A percentile compares a stretch with the other conserved stretches of the same genome.
Conservation (phyloP, 2,113 vertebrate species). For the Microtus montanus region DNA sequence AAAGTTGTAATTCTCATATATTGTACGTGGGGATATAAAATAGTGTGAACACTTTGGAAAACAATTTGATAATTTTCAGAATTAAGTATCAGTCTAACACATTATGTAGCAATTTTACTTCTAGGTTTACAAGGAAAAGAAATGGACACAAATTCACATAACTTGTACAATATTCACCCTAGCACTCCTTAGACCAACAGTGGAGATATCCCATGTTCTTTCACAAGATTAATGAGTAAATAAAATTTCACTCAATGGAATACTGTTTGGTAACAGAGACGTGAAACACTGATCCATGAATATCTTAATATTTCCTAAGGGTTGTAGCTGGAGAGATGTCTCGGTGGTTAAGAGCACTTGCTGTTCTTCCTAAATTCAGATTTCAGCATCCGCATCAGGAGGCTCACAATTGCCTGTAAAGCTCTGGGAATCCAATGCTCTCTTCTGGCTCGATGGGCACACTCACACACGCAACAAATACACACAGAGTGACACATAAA, state of each 20-base stretch:
- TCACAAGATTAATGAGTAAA: not conserved
- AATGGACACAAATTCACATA: not conserved
- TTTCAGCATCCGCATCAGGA: not conserved
- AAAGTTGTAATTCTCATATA: not conserved
- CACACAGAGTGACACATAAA: not conserved
- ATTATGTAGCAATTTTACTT: not conserved
- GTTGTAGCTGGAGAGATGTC: not conserved
- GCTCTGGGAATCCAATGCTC: not conserved
- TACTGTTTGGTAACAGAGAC: not conserved
- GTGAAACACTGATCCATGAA: not conserved
- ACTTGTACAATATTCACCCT: not conserved
- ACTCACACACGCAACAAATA: not conserved
- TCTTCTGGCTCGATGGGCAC: not conserved
- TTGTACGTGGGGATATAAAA: not conserved
- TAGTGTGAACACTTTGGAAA: not conserved
- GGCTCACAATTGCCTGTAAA: no score
- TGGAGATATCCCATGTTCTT: not conserved
- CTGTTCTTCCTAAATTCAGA: not conserved
- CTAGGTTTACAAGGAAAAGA: not conserved
- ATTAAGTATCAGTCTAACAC: slow-evolving; percentile 9
- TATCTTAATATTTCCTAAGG: not conserved
- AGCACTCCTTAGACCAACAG: not conserved
- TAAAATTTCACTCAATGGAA: not conserved
- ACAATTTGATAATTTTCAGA: not conserved
- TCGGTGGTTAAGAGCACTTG: not conserved